Evolutionary conservation across 2,113 vertebrate genomes (phyloP).

Genomic region (Embiotoca jacksoni): DNA sequence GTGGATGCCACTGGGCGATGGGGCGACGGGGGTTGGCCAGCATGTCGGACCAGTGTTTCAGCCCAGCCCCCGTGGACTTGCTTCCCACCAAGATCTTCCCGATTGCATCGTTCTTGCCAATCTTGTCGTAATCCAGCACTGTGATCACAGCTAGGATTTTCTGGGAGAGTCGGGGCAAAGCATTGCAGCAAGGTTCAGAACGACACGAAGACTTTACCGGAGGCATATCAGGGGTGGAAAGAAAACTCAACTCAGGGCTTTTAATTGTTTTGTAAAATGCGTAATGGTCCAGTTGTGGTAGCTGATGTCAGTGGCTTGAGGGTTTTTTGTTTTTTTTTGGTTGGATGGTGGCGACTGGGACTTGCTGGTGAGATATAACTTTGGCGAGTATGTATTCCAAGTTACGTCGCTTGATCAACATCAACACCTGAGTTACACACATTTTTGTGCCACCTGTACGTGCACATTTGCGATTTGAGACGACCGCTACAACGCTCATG

Average conservation of each 20-base stretch:
- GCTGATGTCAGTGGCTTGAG: not conserved
- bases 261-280: too few species aligned
- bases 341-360: not conserved
- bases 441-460: too few species aligned
- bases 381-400: too few species aligned
- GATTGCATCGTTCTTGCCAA: conserved; percentile 98
- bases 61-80: conserved; percentile 92
- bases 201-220: not conserved
- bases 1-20: conserved; percentile 98
- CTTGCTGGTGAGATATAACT: not conserved
- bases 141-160: conserved; percentile 98
- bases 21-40: conserved; percentile 96
- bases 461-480: too few species aligned
- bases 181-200: conserved; percentile 3
- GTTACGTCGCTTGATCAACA: too few species aligned
- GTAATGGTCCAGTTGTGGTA: not conserved
- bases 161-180: conserved; percentile 71
- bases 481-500: too few species aligned
- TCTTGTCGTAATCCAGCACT: conserved; percentile 98
- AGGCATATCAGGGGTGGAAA: not conserved
- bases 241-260: not conserved
- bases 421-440: too few species aligned
- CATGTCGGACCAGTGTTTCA: conserved; percentile 99
- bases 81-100: conserved; percentile 96
- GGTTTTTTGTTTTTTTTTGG: not conserved